Conservation (phyloP, 2,797 vertebrate species). For the Sebastes oblongus region DNA sequence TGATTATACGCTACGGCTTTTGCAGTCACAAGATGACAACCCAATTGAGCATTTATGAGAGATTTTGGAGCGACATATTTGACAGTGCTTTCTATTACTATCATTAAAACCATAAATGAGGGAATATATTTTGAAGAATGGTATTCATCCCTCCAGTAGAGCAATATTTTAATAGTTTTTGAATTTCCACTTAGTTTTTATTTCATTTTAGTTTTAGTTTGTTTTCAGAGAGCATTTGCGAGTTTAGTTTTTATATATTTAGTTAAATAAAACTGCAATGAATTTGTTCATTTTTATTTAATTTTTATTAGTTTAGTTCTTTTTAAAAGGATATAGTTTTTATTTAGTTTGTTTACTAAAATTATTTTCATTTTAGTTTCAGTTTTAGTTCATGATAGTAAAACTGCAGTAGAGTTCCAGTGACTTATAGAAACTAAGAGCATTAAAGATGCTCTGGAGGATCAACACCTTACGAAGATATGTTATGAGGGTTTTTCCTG, state of each 20-base stretch:
- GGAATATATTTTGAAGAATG: not conserved
- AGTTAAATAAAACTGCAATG: too few relatives aligned
- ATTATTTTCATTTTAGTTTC: too few relatives aligned
- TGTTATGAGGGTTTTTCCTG: not conserved
- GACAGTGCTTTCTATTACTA: not conserved
- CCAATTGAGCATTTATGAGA: not conserved
- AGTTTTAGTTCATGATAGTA: too few relatives aligned
- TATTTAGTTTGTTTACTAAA: too few relatives aligned
- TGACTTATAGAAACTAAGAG: not conserved
- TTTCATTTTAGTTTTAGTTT: too few relatives aligned
- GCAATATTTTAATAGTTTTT: too few relatives aligned
- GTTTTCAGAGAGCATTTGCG: accelerated
- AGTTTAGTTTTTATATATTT: too few relatives aligned
- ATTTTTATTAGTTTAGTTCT: too few relatives aligned
- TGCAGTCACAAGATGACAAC: not conserved
- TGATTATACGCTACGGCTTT: not conserved
- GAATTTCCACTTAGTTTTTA: too few relatives aligned
- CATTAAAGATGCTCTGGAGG: not conserved
- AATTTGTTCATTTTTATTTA: too few relatives aligned
- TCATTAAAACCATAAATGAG: not conserved
- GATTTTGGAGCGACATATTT: not conserved
- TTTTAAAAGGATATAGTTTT: too few relatives aligned
- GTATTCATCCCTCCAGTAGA: not conserved
- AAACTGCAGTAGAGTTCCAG: accelerated
- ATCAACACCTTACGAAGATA: not conserved